A percentile compares a stretch with the other conserved stretches of the same genome.
phyloP scores from a whole-genome alignment of 2,888 invertebrate genomes.

The Eretmocerus hayati region DNA sequence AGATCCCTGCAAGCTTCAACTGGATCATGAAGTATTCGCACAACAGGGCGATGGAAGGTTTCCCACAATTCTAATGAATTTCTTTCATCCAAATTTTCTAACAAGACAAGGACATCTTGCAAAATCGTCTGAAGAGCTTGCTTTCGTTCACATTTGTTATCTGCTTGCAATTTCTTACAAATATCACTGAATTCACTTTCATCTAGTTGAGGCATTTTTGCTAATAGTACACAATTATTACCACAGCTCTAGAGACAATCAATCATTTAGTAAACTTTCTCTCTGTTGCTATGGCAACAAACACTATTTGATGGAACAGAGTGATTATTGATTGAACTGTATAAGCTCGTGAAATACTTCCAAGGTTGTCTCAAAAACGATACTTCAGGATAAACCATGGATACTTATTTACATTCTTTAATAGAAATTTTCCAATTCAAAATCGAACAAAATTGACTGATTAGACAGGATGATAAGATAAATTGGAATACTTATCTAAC shows the following conservation, averaged over 20 bases:
- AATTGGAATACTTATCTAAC: slow-evolving; percentile 5
- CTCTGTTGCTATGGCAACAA: slow-evolving; percentile 18
- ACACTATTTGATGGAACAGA: background rate
- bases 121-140: slow-evolving; percentile 53
- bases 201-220: slow-evolving; percentile 19
- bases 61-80: slow-evolving; percentile 41
- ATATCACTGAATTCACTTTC: slow-evolving; percentile 21
- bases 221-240: background rate
- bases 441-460: no score
- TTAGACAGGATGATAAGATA: background rate
- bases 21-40: slow-evolving; percentile 52
- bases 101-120: slow-evolving; percentile 45
- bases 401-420: no score
- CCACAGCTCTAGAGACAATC: background rate
- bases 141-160: slow-evolving; percentile 55
- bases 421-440: no score
- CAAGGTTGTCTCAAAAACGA: no score
- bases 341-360: no score
- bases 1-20: slow-evolving; percentile 60
- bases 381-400: no score
- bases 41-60: slow-evolving; percentile 45
- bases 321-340: no score
- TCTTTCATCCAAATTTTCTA: slow-evolving; percentile 31
- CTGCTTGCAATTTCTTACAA: slow-evolving; percentile 50
- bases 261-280: slow-evolving; percentile 9